Evolutionary conservation across 2,888 invertebrate species (phyloP).

Genomic region (Nysson spinosus): DNA sequence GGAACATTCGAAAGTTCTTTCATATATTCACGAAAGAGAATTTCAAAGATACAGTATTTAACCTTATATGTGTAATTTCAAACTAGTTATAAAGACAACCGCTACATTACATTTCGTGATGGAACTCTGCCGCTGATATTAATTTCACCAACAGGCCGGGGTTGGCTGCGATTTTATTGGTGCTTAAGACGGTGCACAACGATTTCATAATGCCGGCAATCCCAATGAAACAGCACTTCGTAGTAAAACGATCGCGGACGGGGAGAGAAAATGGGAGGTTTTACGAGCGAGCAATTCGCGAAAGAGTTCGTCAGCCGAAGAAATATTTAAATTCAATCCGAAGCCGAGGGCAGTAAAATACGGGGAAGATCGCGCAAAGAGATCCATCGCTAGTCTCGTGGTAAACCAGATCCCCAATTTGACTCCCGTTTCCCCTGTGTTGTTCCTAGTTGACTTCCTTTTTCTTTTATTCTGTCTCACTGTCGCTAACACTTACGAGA

Average conservation of each 20-base stretch:
- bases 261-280: slow-evolving; percentile 17
- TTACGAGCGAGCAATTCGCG: slow-evolving; percentile 55
- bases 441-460: slow-evolving; percentile 14
- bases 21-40: slow-evolving; percentile 13
- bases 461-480: not conserved
- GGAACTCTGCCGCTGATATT: slow-evolving; percentile 50
- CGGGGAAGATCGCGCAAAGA: slow-evolving; percentile 10
- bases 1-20: slow-evolving; percentile 31
- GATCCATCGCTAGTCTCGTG: slow-evolving; percentile 3
- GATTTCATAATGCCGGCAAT: slow-evolving; percentile 54
- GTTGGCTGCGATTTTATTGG: slow-evolving; percentile 49
- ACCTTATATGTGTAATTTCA: slow-evolving; percentile 4
- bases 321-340: slow-evolving; percentile 65
- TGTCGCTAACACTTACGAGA: no score
- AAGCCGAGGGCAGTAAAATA: slow-evolving; percentile 48
- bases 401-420: slow-evolving; percentile 44
- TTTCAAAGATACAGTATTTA: slow-evolving; percentile 26
- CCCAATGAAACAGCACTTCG: slow-evolving; percentile 49
- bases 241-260: slow-evolving; percentile 29
- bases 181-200: slow-evolving; percentile 50
- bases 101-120: slow-evolving; percentile 26
- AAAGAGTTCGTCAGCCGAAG: slow-evolving; percentile 58
- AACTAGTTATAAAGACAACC: slow-evolving; percentile 38
- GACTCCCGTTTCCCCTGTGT: slow-evolving; percentile 1
- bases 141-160: slow-evolving; percentile 41